Conservation (phyloP, 2,797 vertebrate genomes). For the Liparis tanakae region DNA sequence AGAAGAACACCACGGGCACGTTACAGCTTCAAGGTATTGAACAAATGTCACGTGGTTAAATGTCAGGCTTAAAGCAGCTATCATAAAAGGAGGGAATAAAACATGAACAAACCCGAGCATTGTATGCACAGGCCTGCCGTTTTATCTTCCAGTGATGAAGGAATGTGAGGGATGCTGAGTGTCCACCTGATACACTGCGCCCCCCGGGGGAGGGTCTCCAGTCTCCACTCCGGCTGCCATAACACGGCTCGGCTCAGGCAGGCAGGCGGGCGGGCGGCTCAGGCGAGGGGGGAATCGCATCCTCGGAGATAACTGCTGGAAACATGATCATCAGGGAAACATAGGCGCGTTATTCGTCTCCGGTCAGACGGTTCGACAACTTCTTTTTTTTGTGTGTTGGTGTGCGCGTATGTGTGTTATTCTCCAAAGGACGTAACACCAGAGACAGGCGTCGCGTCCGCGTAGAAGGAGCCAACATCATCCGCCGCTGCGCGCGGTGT, state of each 20-base stretch:
- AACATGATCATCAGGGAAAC: slow-evolving; percentile 53
- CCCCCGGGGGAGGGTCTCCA: slow-evolving; percentile 73
- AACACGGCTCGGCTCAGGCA: slow-evolving; percentile 48
- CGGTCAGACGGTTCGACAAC: slow-evolving; percentile 43
- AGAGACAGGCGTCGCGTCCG: slow-evolving; percentile 22
- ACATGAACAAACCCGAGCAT: background rate
- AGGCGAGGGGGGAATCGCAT: slow-evolving; percentile 49
- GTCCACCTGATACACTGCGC: slow-evolving; percentile 73
- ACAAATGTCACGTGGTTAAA: slow-evolving; percentile 50
- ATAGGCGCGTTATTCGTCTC: slow-evolving; percentile 35
- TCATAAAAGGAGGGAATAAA: background rate
- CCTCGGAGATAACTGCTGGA: slow-evolving; percentile 58
- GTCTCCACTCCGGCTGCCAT: slow-evolving; percentile 61
- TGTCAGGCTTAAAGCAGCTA: slow-evolving; percentile 36
- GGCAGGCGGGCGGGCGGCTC: background rate
- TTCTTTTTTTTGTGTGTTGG: background rate
- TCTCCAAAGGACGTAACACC: slow-evolving; percentile 42
- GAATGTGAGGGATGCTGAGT: slow-evolving; percentile 73
- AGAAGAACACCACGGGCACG: slow-evolving; percentile 15
- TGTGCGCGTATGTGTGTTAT: background rate
- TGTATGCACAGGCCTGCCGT: slow-evolving; percentile 37
- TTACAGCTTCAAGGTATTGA: slow-evolving; percentile 34
- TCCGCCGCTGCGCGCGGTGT: slow-evolving; percentile 43
- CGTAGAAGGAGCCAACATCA: slow-evolving; percentile 35
- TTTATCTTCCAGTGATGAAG: slow-evolving; percentile 62